Conservation (phyloP, 1,140 invertebrate genomes). For the Battus philenor region DNA sequence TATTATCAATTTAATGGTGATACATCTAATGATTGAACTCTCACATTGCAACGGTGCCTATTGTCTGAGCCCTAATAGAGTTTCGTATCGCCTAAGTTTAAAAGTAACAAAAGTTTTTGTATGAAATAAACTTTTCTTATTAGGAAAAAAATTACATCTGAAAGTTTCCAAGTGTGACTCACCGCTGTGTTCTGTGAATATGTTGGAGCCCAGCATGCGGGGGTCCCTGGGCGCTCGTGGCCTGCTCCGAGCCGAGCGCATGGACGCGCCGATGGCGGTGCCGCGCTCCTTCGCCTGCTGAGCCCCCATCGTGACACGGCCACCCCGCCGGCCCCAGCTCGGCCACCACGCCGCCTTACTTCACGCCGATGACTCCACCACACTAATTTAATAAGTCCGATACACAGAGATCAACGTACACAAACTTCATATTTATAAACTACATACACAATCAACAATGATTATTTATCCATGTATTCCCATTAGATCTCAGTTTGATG, state of each 20-base stretch:
- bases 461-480: not conserved
- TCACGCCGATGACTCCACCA: conserved; percentile 20
- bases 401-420: conserved; percentile 37
- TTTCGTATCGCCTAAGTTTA: not conserved
- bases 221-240: conserved; percentile 85
- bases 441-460: not conserved
- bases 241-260: conserved; percentile 82
- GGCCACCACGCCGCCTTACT: conserved; percentile 24
- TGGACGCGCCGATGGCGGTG: conserved; percentile 79
- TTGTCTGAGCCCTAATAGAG: too few species aligned
- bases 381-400: conserved; percentile 60
- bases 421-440: conserved; percentile 36
- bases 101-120: not conserved
- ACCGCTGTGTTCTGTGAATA: conserved; percentile 94
- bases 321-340: conserved; percentile 25
- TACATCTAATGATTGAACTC: too few species aligned
- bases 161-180: conserved; percentile 39
- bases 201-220: conserved; percentile 88
- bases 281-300: conserved; percentile 91
- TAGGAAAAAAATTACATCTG: not conserved
- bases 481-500: not conserved
- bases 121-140: not conserved
- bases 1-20: too few species aligned
- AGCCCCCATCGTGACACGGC: conserved; percentile 82
- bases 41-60: too few species aligned